Percentiles rank a stretch among this genome's conserved stretches.
These are phyloP conservation scores for Tigriopus californicus DNA, from an alignment of 2,888 invertebrate genomes.

Conservation along the genomic window DNA sequence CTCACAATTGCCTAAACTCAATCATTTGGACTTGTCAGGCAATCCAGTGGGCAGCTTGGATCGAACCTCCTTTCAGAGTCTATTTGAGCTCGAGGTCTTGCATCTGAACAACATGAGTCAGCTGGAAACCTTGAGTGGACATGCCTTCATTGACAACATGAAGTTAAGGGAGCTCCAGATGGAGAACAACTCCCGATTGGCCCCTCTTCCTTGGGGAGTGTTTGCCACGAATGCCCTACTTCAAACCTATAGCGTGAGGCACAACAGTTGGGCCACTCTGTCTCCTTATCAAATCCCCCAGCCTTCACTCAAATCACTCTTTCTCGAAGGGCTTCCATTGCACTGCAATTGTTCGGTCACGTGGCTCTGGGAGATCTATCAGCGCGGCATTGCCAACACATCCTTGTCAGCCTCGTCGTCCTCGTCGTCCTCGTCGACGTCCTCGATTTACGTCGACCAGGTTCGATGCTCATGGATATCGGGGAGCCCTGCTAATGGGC, in stretches of 20 bases:
- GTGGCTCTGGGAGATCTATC: constrained; percentile 14
- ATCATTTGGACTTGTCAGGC: constrained; percentile 1
- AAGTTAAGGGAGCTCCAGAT: constrained; percentile 1
- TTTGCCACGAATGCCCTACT: not conserved
- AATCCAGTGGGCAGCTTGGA: constrained; percentile 1
- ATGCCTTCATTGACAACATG: constrained; percentile 7
- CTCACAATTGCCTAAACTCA: not conserved
- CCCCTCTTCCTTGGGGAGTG: not conserved
- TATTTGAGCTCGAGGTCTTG: not conserved
- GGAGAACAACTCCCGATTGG: not conserved
- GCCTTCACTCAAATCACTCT: not conserved
- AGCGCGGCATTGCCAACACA: not conserved
- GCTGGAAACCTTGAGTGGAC: not conserved
- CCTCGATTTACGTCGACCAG: not conserved
- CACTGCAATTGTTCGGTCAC: constrained; percentile 13
- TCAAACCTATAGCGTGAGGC: not conserved
- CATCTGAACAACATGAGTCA: constrained; percentile 2
- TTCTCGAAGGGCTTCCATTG: not conserved
- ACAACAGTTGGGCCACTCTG: constrained; percentile 4
- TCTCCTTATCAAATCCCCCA: constrained; percentile 4
- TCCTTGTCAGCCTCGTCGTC: not conserved
- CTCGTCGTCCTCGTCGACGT: not conserved
- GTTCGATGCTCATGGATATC: not conserved
- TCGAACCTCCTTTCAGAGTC: not conserved
- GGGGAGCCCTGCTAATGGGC: not conserved